A percentile compares a stretch with the other conserved stretches of the same genome.
Conservation (phyloP, 1,140 invertebrate genomes). For the Diprion similis region DNA sequence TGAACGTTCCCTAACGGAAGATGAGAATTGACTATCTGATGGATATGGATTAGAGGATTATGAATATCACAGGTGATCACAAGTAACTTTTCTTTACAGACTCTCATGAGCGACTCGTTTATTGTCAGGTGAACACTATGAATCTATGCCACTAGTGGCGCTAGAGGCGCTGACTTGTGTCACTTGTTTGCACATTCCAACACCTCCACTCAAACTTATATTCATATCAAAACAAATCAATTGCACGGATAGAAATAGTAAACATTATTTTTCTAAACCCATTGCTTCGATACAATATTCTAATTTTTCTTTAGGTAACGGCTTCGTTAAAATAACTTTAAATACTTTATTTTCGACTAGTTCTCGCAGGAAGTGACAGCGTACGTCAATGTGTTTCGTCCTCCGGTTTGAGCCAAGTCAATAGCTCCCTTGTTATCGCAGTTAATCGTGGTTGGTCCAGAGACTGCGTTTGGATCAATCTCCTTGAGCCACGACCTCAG, state of each 20-base stretch:
- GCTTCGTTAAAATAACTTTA: not conserved
- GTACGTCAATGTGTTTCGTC: constrained; percentile 30
- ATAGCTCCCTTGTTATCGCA: constrained; percentile 46
- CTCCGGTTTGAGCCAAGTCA: constrained; percentile 1
- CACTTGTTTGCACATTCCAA: no score
- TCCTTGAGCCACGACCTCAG: constrained; percentile 16
- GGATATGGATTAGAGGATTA: no score
- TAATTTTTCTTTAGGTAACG: not conserved
- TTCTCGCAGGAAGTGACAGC: constrained; percentile 27
- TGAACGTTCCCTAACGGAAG: no score
- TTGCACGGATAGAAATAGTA: not conserved
- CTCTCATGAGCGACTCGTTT: no score
- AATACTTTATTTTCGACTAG: constrained; percentile 36
- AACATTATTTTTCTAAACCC: not conserved
- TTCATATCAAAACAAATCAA: constrained; percentile 39
- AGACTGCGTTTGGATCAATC: not conserved
- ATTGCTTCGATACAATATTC: not conserved
- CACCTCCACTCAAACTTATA: constrained; percentile 2
- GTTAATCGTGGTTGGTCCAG: constrained; percentile 26
- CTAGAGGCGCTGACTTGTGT: no score
- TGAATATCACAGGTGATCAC: no score
- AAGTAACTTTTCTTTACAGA: no score
- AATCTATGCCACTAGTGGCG: no score
- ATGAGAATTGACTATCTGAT: no score
- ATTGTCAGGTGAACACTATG: no score